These are phyloP conservation scores for Ciona savignyi DNA, from an alignment of 23 tunicate genomes.

Conservation along the genomic window DNA sequence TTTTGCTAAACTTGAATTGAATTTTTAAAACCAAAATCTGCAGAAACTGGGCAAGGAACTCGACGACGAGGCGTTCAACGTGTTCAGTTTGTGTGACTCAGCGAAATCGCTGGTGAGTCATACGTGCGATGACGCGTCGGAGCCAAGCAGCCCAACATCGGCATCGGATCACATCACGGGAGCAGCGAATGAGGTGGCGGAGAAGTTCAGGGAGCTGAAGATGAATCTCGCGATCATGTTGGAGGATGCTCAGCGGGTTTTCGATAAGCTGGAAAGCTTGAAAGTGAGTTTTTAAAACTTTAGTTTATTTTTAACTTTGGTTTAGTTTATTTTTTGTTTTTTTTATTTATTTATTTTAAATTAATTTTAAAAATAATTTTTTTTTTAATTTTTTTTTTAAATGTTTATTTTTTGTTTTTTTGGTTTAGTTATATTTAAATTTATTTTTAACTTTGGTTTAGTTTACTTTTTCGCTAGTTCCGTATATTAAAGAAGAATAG, in stretches of 20 bases:
- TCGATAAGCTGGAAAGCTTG: not conserved
- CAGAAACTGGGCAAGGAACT: conserved; percentile 9
- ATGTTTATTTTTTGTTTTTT: not conserved
- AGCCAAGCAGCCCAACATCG: not conserved
- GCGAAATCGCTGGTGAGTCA: conserved; percentile 4
- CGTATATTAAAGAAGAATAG: too few relatives aligned
- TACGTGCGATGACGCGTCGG: not conserved
- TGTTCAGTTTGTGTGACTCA: conserved; percentile 11
- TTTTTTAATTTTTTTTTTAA: too few relatives aligned
- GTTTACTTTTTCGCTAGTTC: not conserved
- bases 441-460: not conserved
- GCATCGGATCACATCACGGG: conserved; percentile 4
- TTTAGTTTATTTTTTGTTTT: too few relatives aligned
- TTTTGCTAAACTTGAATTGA: too few relatives aligned
- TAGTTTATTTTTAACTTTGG: not conserved
- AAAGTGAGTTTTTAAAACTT: not conserved
- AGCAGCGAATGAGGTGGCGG: conserved; percentile 12
- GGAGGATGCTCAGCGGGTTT: not conserved
- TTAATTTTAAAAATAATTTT: too few relatives aligned
- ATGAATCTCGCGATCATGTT: not conserved
- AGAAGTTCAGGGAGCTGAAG: conserved; percentile 15
- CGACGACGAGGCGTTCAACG: conserved; percentile 1
- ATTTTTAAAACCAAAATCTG: too few relatives aligned
- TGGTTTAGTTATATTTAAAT: not conserved
- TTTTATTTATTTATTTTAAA: too few relatives aligned